Evolutionary conservation across 1,140 invertebrate species (phyloP).

Genomic region (Drosophila prosaltans): DNA sequence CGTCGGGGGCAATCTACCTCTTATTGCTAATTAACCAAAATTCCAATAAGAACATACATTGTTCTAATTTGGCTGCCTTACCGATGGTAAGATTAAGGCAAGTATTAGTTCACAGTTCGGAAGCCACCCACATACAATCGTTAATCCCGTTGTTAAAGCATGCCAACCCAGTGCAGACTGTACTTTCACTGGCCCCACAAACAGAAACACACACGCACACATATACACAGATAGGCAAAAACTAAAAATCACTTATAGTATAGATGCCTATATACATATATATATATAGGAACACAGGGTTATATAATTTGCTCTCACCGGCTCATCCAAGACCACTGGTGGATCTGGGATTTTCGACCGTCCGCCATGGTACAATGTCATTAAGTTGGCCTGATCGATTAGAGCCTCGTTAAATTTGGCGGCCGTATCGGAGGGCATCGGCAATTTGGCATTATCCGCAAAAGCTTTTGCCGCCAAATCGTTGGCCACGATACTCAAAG

Average conservation of each 20-base stretch:
- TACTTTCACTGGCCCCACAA: slow-evolving; percentile 62
- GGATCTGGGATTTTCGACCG: slow-evolving; percentile 37
- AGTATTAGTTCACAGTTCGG: not conserved
- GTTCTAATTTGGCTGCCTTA: not conserved
- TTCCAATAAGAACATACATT: slow-evolving; percentile 15
- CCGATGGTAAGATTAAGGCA: not conserved
- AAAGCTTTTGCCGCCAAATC: slow-evolving; percentile 84
- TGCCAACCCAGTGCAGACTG: slow-evolving; percentile 61
- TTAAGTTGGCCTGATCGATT: slow-evolving; percentile 48
- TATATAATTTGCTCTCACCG: slow-evolving; percentile 78
- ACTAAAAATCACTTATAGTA: slow-evolving; percentile 12
- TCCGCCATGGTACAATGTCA: slow-evolving; percentile 48
- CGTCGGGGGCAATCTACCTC: not conserved
- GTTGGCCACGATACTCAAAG: slow-evolving; percentile 93
- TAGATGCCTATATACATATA: slow-evolving; percentile 22
- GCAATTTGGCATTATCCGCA: slow-evolving; percentile 84
- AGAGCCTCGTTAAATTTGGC: slow-evolving; percentile 50
- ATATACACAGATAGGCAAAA: slow-evolving; percentile 15
- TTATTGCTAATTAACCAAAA: not conserved
- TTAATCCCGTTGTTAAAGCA: slow-evolving; percentile 4
- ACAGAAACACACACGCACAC: slow-evolving; percentile 29
- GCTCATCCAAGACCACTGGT: slow-evolving; percentile 70
- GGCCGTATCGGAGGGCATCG: slow-evolving; percentile 79
- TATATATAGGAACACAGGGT: slow-evolving; percentile 25
- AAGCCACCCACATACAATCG: not conserved